phyloP scores from a whole-genome alignment of 1,140 invertebrate genomes.

The Dendrolimus kikuchii region DNA sequence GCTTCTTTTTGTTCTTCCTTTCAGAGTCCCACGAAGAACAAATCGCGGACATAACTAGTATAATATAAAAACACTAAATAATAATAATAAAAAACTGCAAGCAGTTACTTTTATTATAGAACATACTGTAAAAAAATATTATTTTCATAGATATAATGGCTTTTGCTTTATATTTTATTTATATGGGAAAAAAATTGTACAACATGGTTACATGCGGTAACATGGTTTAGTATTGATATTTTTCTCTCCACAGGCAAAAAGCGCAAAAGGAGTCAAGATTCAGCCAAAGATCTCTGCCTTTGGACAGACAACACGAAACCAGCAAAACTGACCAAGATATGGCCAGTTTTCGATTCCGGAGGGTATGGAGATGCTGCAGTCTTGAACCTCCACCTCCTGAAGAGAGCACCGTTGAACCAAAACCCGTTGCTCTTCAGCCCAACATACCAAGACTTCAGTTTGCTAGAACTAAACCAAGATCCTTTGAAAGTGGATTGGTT shows the following conservation, averaged over 20 bases:
- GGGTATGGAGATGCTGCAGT: conserved; percentile 52
- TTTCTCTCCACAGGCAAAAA: conserved; percentile 54
- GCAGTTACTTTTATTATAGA: too few species aligned
- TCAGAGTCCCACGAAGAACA: too few species aligned
- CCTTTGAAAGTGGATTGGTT: conserved; percentile 36
- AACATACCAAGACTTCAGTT: conserved; percentile 10
- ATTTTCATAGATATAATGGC: too few species aligned
- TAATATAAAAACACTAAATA: too few species aligned
- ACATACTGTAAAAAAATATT: too few species aligned
- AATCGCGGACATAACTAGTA: too few species aligned
- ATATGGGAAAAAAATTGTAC: too few species aligned
- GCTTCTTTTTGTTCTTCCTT: too few species aligned
- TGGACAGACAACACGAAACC: conserved; percentile 42
- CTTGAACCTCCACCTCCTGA: conserved; percentile 37
- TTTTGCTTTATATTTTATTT: too few species aligned
- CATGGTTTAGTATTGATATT: too few species aligned
- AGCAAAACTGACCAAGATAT: conserved; percentile 60
- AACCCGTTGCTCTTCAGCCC: conserved; percentile 44
- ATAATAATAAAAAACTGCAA: too few species aligned
- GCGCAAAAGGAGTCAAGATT: conserved; percentile 47
- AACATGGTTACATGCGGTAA: too few species aligned
- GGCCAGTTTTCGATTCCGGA: conserved; percentile 69
- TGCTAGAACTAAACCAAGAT: conserved; percentile 16
- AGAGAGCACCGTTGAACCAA: conserved; percentile 25
- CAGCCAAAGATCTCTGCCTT: conserved; percentile 43